Conservation (phyloP, 1,140 invertebrate genomes). For the Trichonephila inaurata region DNA sequence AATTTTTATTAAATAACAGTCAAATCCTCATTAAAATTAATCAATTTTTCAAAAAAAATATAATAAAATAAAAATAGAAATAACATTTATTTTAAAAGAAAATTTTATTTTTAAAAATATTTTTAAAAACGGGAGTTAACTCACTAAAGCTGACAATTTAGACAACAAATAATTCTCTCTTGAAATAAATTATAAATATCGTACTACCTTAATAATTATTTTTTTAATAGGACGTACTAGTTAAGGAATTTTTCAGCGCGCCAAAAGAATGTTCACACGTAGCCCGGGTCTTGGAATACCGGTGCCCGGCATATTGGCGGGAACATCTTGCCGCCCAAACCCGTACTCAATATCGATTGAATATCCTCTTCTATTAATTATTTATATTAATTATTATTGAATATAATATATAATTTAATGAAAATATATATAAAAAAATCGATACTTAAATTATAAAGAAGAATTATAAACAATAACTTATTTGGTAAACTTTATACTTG, state of each 20-base stretch:
- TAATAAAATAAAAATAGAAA: too few relatives aligned
- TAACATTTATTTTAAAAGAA: too few relatives aligned
- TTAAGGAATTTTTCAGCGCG: constrained; percentile 60
- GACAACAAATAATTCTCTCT: background rate
- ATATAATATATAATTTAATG: background rate
- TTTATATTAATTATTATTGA: background rate
- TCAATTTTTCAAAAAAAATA: too few relatives aligned
- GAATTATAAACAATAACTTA: background rate
- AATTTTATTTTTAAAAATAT: too few relatives aligned
- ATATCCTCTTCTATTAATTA: background rate
- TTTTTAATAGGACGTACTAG: background rate
- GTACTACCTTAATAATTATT: background rate
- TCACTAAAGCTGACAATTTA: background rate
- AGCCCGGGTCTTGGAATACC: constrained; percentile 31
- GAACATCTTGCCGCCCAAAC: constrained; percentile 68
- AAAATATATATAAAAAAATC: background rate
- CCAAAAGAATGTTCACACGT: constrained; percentile 64
- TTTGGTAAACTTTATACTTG: background rate
- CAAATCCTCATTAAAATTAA: too few relatives aligned
- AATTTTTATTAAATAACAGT: too few relatives aligned
- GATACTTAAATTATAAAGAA: background rate
- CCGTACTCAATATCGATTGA: constrained; percentile 4
- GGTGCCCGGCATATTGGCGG: constrained; percentile 45
- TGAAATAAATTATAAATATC: background rate
- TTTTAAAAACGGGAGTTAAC: too few relatives aligned